Base-by-base conservation (phyloP, 2,113 vertebrate species). In the Meleagris gallopavo region DNA sequence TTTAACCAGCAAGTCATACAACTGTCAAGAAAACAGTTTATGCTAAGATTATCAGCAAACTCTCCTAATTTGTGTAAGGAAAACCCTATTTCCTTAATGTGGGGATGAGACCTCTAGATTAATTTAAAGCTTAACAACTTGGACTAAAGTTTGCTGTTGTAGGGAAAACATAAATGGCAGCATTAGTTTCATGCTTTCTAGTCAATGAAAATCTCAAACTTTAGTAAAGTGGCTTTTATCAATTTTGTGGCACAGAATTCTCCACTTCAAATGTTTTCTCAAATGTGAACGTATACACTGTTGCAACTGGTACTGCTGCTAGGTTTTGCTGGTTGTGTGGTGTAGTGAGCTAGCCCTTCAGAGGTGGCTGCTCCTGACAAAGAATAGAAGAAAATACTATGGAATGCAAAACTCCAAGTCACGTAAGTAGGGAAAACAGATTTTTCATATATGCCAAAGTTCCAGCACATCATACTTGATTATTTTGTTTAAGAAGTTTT, bases 391-490 rank as follows among this genome's bases (percentile, higher is more conserved):
- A 95, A 83, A 91, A 91, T 70, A 71, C 10, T 64, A 52, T 45
- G 29, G 46, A 86, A 93, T 10, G 22, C 13, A 64, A 73, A 94
- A 76, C 16, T n/a, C 88, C 36, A 1, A 27, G 30, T 13, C 32
- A 50, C 3, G 13, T 29, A 83, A 11, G 5, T 38, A 87, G 27
- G 30, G 21, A 74, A 7, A 93, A 76, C 41, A 2, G 25, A 57
- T 81, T 65, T 88, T 41, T 46, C 29, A 29, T 2, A 2, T 29
- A 48, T 22, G 30, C 8, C 43, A 85, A 61, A 13, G 9, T 87
- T 2, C 16, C 58, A 71, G 48, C 7, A 17, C 29, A 55, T 11
- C 0, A 0, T 7, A 34, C 4, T 55, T 45, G 13, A 57, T 21
- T 9, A 10, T 50, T 81, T 75, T 84, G 12, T 40, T 45, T 46